These are phyloP conservation scores for Acromyrmex echinatior DNA, from an alignment of 1,140 invertebrate genomes.

Conservation along the genomic window DNA sequence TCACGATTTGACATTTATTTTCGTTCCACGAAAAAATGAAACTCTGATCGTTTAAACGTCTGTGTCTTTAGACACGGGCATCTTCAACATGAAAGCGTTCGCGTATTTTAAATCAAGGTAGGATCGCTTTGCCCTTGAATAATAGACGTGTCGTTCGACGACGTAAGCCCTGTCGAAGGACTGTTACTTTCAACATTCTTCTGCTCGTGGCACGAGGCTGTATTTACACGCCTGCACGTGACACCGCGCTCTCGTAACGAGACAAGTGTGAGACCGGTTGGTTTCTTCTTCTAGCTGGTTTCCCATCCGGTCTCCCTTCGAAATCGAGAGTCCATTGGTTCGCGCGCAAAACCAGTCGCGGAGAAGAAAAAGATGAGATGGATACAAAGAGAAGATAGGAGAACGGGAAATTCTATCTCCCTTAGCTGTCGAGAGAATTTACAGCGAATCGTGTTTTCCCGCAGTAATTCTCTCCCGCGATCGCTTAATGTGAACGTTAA, in stretches of 20 bases:
- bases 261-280: conserved; percentile 69
- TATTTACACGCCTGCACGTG: conserved; percentile 67
- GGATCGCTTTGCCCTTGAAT: conserved; percentile 6
- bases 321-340: conserved; percentile 78
- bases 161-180: background rate
- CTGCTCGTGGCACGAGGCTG: conserved; percentile 48
- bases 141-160: background rate
- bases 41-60: background rate
- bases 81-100: background rate
- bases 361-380: conserved; percentile 63
- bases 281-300: conserved; percentile 55
- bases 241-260: conserved; percentile 69
- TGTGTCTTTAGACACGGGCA: background rate
- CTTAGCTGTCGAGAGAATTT: conserved; percentile 56
- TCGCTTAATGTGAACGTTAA: conserved; percentile 34
- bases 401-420: conserved; percentile 4
- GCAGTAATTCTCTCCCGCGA: conserved; percentile 69
- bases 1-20: conserved; percentile 67
- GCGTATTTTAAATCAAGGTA: background rate
- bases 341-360: conserved; percentile 75
- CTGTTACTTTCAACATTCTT: conserved; percentile 44
- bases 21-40: background rate
- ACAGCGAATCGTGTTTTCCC: conserved; percentile 74
- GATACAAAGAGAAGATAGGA: conserved; percentile 1
- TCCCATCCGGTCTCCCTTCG: conserved; percentile 67